phyloP scores from a whole-genome alignment of 2,888 invertebrate genomes.

The Catonia carolina region DNA sequence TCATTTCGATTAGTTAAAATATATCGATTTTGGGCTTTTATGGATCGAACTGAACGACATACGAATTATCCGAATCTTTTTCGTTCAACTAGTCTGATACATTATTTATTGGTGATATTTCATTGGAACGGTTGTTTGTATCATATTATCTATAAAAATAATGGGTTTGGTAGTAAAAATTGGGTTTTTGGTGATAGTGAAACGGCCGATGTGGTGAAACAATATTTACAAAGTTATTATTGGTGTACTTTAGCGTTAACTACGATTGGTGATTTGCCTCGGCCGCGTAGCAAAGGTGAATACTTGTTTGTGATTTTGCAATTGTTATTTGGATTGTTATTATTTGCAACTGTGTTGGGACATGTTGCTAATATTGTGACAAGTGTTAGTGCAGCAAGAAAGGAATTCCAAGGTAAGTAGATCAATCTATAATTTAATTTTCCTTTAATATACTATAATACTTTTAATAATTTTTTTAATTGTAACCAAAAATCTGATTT shows the following conservation, averaged over 20 bases:
- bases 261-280: slow-evolving; percentile 86
- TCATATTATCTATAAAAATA: slow-evolving; percentile 93
- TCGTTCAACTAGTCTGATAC: slow-evolving; percentile 84
- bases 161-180: slow-evolving; percentile 88
- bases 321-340: slow-evolving; percentile 85
- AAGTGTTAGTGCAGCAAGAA: slow-evolving; percentile 91
- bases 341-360: slow-evolving; percentile 93
- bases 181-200: slow-evolving; percentile 86
- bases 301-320: slow-evolving; percentile 94
- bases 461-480: too few species aligned
- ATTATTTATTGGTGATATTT: slow-evolving; percentile 95
- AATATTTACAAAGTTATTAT: slow-evolving; percentile 96
- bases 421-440: not conserved
- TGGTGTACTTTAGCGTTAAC: slow-evolving; percentile 96
- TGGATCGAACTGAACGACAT: slow-evolving; percentile 96
- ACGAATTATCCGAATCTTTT: slow-evolving; percentile 98
- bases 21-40: slow-evolving; percentile 96
- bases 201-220: slow-evolving; percentile 82
- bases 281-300: slow-evolving; percentile 88
- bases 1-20: slow-evolving; percentile 95
- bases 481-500: too few species aligned
- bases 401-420: slow-evolving; percentile 93
- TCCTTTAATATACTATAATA: too few species aligned
- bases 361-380: slow-evolving; percentile 98
- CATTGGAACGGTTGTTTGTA: slow-evolving; percentile 99